These are phyloP conservation scores for Orestias chungarensis DNA, from an alignment of 2,797 vertebrate species.

Conservation along the genomic window DNA sequence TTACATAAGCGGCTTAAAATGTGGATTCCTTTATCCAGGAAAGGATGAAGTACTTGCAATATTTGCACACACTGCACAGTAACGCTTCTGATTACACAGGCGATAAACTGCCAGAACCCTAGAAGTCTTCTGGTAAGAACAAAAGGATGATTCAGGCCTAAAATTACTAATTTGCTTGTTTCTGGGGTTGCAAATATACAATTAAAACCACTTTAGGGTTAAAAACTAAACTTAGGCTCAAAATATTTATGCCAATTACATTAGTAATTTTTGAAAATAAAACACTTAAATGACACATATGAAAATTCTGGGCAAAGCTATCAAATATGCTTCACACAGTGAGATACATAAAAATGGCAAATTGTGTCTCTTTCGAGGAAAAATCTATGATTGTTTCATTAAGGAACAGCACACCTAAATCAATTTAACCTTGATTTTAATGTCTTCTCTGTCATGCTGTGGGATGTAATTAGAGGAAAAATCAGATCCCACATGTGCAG, in stretches of 20 bases:
- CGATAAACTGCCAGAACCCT: slow-evolving; percentile 25
- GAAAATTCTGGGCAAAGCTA: not conserved
- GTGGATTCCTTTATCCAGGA: slow-evolving; percentile 21
- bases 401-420: slow-evolving; percentile 4
- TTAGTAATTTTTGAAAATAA: slow-evolving; percentile 7
- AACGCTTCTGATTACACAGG: slow-evolving; percentile 47
- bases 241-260: slow-evolving; percentile 8
- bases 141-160: slow-evolving; percentile 32
- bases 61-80: slow-evolving; percentile 39
- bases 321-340: not conserved
- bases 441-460: slow-evolving; percentile 9
- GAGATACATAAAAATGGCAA: not conserved
- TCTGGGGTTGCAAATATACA: slow-evolving; percentile 15
- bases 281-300: not conserved
- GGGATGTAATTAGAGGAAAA: slow-evolving; percentile 16
- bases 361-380: not conserved
- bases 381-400: slow-evolving; percentile 12
- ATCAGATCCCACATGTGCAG: slow-evolving; percentile 19
- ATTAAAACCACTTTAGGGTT: slow-evolving; percentile 23
- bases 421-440: slow-evolving; percentile 7
- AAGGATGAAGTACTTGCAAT: slow-evolving; percentile 20
- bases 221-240: slow-evolving; percentile 13
- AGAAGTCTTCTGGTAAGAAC: slow-evolving; percentile 30
- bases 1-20: slow-evolving; percentile 48
- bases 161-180: slow-evolving; percentile 32